Evolutionary conservation across 2,113 vertebrate genomes (phyloP).

Genomic region (Trichechus manatus): DNA sequence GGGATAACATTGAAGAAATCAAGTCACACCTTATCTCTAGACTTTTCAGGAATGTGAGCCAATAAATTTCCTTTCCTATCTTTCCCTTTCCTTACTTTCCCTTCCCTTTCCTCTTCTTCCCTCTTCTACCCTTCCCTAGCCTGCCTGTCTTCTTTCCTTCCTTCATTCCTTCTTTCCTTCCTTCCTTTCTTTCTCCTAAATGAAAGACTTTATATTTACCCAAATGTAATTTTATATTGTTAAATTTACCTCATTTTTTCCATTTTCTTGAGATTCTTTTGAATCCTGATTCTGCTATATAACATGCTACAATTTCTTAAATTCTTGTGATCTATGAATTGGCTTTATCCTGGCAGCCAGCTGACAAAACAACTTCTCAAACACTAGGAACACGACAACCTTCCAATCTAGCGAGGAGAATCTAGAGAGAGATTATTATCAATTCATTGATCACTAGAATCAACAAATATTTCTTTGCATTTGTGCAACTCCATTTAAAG

Average conservation of each 20-base stretch:
- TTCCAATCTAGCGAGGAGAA: neutral
- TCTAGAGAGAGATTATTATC: neutral
- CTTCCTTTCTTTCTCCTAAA: neutral
- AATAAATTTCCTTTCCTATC: neutral
- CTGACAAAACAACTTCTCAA: neutral
- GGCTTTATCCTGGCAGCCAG: neutral
- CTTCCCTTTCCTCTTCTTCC: neutral
- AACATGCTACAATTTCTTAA: neutral
- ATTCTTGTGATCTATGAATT: neutral
- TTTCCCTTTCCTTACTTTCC: neutral
- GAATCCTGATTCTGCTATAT: neutral
- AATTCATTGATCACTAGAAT: neutral
- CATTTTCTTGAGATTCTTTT: neutral
- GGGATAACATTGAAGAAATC: neutral
- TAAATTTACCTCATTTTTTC: neutral
- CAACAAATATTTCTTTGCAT: neutral
- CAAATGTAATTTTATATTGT: neutral
- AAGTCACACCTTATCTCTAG: neutral
- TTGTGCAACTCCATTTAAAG: neutral
- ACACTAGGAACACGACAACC: neutral
- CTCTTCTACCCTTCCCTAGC: neutral
- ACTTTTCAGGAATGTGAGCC: neutral
- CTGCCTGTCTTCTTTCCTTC: neutral
- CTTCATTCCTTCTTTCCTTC: neutral
- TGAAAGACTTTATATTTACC: neutral